Evolutionary conservation across 2,113 vertebrate species (phyloP), one percentile per base, ranked within the genome.

Genomic region (cattle (Bos taurus)): DNA sequence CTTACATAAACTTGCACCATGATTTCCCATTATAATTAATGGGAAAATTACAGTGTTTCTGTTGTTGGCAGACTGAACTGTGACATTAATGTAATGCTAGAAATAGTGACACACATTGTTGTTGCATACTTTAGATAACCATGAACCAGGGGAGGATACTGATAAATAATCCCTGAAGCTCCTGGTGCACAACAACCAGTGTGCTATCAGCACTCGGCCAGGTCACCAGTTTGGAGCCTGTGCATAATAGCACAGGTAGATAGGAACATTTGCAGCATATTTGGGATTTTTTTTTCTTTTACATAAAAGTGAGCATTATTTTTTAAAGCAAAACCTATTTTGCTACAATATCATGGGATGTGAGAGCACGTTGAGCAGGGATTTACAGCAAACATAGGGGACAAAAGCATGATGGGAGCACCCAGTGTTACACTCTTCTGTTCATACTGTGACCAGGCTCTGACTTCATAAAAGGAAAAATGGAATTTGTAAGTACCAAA

Each of bases 271-370:
- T 90, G 33, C 26, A 92, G 48, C 52, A 26, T 67, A 82, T 77
- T 91, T 92, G 48, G 48, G 59, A 3, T 11, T 88, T 83, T 60
- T 71, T 80, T 71, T 59, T 46, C 59, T 93, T 60, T 56, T 14
- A 60, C 21, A 78, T 87, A 87, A 96, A 95, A 78, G 43, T 90
- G 30, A 89, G 56, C 21, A 60, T 40, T 52, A 59, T 36, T 78
- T 90, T 78, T 94, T 81, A 96, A 92, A 54, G 36, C 36, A 94
- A 64, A 95, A 46, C 23, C n/a, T 78, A 83, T 91, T 88, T 93
- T 80, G 82, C 15, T 92, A 23, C 14, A 85, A 6, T 50, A 48
- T 78, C 54, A 25, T 78, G 50, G 3, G 19, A 52, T 78, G 46
- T 25, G 6, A 93, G 46, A 90, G 8, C 33, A 88, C 12, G 64